Conservation (phyloP, 2,113 vertebrate genomes). For the Sylvia atricapilla region DNA sequence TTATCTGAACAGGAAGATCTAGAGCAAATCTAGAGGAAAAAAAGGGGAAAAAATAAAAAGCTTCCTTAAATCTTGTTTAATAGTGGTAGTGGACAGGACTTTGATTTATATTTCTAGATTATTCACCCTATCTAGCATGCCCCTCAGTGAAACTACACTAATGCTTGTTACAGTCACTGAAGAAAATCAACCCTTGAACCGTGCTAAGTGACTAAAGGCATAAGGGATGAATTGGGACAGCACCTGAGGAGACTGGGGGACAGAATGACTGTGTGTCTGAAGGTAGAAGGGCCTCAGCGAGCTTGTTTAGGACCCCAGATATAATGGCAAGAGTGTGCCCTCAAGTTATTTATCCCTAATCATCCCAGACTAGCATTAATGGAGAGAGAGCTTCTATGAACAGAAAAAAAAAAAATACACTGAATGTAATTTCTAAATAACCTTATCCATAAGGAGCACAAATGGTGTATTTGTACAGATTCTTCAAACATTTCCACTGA, state of each 20-base stretch:
- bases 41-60: accelerated
- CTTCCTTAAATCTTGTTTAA: background rate
- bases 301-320: background rate
- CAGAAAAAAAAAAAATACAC: background rate
- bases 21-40: background rate
- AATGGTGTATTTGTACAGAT: background rate
- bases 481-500: background rate
- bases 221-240: background rate
- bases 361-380: background rate
- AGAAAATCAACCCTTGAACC: background rate
- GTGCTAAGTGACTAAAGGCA: background rate
- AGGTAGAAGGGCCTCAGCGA: background rate
- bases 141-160: background rate
- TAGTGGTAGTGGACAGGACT: background rate
- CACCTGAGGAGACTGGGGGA: background rate
- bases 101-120: background rate
- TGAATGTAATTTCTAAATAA: background rate
- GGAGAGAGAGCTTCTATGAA: background rate
- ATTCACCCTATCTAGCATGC: background rate
- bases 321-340: background rate
- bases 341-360: accelerated
- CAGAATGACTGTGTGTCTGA: background rate
- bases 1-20: background rate
- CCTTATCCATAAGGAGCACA: background rate
- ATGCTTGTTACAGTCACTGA: background rate